Evolutionary conservation across 1,140 invertebrate genomes (phyloP).

Genomic region (Brachionus manjavacas): DNA sequence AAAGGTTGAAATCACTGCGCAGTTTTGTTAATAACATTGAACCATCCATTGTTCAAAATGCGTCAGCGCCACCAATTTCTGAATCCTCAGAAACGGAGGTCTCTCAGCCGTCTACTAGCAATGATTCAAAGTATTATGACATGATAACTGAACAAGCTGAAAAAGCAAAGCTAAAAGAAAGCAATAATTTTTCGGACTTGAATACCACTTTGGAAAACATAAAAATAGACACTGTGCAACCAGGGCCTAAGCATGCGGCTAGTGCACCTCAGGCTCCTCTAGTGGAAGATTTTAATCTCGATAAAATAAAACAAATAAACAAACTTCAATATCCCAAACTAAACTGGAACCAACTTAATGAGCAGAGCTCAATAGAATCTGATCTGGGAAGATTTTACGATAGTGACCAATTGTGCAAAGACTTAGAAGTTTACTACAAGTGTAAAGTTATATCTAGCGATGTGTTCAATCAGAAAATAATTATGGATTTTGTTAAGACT

Average conservation of each 20-base stretch:
- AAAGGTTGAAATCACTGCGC: neutral
- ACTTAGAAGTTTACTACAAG: constrained; percentile 37
- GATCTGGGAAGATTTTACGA: constrained; percentile 26
- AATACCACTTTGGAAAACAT: neutral
- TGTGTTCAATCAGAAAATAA: neutral
- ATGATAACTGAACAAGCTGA: neutral
- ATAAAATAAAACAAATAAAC: constrained; percentile 17
- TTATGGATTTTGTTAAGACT: neutral
- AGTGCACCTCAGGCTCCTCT: neutral
- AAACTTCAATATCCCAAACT: constrained; percentile 32
- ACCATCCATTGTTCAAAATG: neutral
- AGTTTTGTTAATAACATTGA: constrained; percentile 27
- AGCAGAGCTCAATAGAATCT: neutral
- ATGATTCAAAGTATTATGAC: neutral
- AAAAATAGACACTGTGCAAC: neutral
- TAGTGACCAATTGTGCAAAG: constrained; percentile 17
- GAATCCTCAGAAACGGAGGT: neutral
- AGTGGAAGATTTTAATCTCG: constrained; percentile 24
- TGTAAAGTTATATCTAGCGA: constrained; percentile 4
- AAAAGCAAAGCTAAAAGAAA: neutral
- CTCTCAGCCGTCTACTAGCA: neutral
- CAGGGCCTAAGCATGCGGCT: neutral
- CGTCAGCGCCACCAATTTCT: neutral
- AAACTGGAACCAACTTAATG: constrained; percentile 23
- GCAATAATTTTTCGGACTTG: neutral